Evolutionary conservation across 2,113 vertebrate genomes (phyloP).

Genomic region (Clarias gariepinus): DNA sequence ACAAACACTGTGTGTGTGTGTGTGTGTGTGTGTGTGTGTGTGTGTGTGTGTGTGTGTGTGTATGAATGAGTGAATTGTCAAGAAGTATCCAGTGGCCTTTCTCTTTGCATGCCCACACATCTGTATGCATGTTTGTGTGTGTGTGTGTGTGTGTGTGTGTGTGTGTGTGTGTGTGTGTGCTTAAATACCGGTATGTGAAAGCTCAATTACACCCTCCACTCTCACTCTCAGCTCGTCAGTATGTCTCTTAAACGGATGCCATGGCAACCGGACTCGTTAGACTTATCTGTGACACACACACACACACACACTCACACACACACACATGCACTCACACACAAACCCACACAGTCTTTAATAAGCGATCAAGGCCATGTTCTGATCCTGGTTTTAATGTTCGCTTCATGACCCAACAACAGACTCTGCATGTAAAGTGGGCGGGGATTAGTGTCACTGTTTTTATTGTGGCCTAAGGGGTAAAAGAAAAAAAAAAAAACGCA

Average conservation of each 20-base stretch:
- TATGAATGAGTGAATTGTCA: neutral
- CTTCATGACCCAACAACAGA: neutral
- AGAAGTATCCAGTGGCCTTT: neutral
- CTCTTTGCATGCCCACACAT: neutral
- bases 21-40: slow-evolving; percentile 5
- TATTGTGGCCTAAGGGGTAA: neutral
- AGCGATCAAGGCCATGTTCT: slow-evolving; percentile 11
- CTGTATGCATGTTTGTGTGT: slow-evolving; percentile 10
- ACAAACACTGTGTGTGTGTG: neutral
- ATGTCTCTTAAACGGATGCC: slow-evolving; percentile 38
- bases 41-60: slow-evolving; percentile 1
- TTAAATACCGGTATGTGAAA: slow-evolving; percentile 26
- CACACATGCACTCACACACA: neutral
- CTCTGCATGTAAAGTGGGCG: neutral
- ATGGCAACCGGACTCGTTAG: slow-evolving; percentile 44
- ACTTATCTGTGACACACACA: neutral
- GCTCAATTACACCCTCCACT: slow-evolving; percentile 47
- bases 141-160: slow-evolving; percentile 8
- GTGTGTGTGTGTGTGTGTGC: slow-evolving; percentile 9
- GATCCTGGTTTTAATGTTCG: neutral
- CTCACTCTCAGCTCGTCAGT: slow-evolving; percentile 37
- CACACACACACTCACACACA: neutral
- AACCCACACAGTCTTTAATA: neutral
- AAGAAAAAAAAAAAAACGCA: too few relatives aligned
- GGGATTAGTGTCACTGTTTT: neutral